Conservation (phyloP, 1,140 invertebrate genomes). For the Octopus bimaculoides region DNA sequence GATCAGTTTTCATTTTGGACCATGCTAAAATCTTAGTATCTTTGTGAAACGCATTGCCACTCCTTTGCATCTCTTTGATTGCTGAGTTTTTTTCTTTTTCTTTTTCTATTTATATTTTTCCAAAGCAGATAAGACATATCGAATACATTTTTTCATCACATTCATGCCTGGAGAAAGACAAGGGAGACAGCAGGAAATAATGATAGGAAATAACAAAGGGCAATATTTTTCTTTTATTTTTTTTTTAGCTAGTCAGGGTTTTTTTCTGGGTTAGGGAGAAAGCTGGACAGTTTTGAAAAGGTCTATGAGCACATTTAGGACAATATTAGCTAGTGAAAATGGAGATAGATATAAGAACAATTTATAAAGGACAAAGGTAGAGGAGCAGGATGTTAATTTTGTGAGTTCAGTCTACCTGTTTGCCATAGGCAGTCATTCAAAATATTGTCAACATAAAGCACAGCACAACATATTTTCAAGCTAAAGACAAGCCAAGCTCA, state of each 20-base stretch:
- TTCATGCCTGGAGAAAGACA: background rate
- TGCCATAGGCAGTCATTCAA: background rate
- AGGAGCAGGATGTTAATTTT: slow-evolving; percentile 4
- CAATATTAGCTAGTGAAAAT: too few species aligned
- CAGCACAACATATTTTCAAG: background rate
- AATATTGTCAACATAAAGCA: background rate
- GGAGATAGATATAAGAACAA: background rate
- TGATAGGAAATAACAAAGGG: too few species aligned
- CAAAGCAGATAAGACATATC: background rate
- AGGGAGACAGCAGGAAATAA: too few species aligned
- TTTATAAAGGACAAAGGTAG: background rate
- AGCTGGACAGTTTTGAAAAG: too few species aligned
- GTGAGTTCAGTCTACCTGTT: slow-evolving; percentile 6
- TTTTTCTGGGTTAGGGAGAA: too few species aligned
- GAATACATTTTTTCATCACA: background rate
- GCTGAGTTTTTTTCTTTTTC: background rate
- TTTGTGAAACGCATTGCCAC: background rate
- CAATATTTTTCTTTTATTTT: too few species aligned
- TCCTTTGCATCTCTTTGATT: background rate
- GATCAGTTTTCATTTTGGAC: too few species aligned
- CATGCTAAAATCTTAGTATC: too few species aligned
- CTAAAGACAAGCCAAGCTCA: background rate
- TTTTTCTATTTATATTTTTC: background rate
- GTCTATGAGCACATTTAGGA: too few species aligned
- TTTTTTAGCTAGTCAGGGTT: too few species aligned